A percentile compares a stretch with the other conserved stretches of the same genome.
phyloP scores from a whole-genome alignment of 2,113 vertebrate species.

The Sphyrna mokarran region DNA sequence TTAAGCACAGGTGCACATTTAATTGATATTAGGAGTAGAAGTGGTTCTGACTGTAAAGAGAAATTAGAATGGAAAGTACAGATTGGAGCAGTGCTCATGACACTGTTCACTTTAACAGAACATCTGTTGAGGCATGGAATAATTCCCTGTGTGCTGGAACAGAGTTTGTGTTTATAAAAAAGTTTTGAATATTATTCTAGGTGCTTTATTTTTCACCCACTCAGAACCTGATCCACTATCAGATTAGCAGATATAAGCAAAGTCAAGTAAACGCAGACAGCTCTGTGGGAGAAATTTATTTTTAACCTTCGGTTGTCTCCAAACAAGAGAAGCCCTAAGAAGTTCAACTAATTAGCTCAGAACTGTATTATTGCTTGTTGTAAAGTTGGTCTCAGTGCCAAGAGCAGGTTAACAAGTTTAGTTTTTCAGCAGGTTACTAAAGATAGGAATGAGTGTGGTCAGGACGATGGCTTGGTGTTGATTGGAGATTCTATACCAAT shows the following conservation, averaged over 20 bases:
- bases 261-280: not conserved
- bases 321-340: not conserved
- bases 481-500: too few species aligned
- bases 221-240: not conserved
- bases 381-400: not conserved
- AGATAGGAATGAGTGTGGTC: not conserved
- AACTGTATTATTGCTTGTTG: not conserved
- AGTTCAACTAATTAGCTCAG: not conserved
- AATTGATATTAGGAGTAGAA: slow-evolving; percentile 1
- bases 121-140: not conserved
- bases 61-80: not conserved
- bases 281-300: not conserved
- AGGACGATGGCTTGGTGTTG: not conserved
- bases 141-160: not conserved
- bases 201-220: not conserved
- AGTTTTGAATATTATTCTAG: not conserved
- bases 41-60: not conserved
- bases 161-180: slow-evolving; percentile 6
- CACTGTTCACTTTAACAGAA: not conserved
- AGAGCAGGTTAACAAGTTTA: not conserved
- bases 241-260: slow-evolving; percentile 1
- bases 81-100: not conserved
- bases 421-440: not conserved
- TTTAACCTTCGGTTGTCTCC: not conserved
- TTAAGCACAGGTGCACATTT: not conserved